A percentile compares a stretch with the other conserved stretches of the same genome.
phyloP scores from a whole-genome alignment of 1,140 invertebrate species.

The Atta cephalotes region DNA sequence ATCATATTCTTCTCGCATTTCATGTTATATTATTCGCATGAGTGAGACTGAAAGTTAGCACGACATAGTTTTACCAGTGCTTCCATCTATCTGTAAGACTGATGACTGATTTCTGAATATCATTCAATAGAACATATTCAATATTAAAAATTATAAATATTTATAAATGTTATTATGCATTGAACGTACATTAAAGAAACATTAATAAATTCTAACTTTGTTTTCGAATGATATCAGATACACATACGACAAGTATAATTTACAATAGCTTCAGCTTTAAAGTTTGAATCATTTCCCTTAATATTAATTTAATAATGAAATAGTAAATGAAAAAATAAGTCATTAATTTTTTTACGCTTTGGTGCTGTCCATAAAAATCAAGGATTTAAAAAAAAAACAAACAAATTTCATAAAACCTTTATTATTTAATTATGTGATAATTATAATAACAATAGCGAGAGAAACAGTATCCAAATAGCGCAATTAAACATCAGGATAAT shows the following conservation, averaged over 20 bases:
- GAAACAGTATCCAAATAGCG: conserved; percentile 28
- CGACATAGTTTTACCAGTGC: conserved; percentile 20
- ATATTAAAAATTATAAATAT: background rate
- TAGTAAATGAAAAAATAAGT: background rate
- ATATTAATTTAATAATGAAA: conserved; percentile 9
- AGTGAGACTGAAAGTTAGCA: conserved; percentile 21
- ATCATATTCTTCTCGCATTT: background rate
- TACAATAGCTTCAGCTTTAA: background rate
- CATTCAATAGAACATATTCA: background rate
- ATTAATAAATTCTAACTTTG: background rate
- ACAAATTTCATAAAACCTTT: too few species aligned
- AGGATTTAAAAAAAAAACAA: background rate
- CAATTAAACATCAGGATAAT: conserved; percentile 39
- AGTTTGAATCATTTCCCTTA: background rate
- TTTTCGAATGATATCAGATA: background rate
- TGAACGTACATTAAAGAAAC: background rate
- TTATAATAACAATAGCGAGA: conserved; percentile 12
- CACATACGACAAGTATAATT: background rate
- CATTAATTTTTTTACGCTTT: background rate
- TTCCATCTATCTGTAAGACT: conserved; percentile 35
- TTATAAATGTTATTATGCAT: background rate
- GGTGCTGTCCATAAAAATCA: background rate
- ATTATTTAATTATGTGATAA: conserved; percentile 34
- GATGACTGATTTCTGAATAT: conserved; percentile 24
- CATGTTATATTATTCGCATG: background rate